Percentiles rank a stretch among this genome's conserved stretches.
Conservation (phyloP, 2,888 invertebrate species). For the Ellobium chinense region DNA sequence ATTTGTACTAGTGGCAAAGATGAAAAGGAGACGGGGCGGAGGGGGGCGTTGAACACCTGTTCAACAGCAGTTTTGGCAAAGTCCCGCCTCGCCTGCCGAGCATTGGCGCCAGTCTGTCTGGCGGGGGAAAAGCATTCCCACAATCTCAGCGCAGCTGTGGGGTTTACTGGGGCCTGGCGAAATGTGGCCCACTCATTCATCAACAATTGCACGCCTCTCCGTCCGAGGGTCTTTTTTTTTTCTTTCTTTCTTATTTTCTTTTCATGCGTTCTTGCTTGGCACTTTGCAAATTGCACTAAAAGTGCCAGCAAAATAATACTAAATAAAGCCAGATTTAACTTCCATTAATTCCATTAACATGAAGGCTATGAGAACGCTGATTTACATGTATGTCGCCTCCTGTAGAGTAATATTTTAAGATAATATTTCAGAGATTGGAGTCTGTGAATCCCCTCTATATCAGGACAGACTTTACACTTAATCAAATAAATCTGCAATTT, state of each 20-base stretch:
- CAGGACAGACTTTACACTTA: no score
- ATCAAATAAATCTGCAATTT: no score
- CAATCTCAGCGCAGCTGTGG: not conserved
- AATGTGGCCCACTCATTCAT: not conserved
- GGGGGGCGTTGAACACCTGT: slow-evolving; percentile 24
- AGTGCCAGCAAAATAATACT: no score
- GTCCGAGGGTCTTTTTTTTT: not conserved
- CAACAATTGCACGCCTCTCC: not conserved
- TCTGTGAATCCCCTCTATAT: no score
- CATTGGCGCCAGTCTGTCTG: slow-evolving; percentile 53
- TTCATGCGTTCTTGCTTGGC: no score
- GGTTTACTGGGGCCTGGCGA: not conserved
- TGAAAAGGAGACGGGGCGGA: not conserved
- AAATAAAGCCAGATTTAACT: no score
- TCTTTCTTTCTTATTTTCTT: not conserved
- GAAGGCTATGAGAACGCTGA: no score
- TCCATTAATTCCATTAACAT: no score
- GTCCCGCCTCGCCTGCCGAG: slow-evolving; percentile 11
- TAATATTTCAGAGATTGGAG: no score
- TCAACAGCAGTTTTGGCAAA: slow-evolving; percentile 1
- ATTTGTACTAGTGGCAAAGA: not conserved
- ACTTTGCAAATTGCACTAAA: no score
- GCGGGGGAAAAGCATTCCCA: not conserved
- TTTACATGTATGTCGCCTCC: no score
- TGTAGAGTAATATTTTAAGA: no score